phyloP scores from a whole-genome alignment of 2,797 vertebrate species.

The Synaphobranchus kaupii region DNA sequence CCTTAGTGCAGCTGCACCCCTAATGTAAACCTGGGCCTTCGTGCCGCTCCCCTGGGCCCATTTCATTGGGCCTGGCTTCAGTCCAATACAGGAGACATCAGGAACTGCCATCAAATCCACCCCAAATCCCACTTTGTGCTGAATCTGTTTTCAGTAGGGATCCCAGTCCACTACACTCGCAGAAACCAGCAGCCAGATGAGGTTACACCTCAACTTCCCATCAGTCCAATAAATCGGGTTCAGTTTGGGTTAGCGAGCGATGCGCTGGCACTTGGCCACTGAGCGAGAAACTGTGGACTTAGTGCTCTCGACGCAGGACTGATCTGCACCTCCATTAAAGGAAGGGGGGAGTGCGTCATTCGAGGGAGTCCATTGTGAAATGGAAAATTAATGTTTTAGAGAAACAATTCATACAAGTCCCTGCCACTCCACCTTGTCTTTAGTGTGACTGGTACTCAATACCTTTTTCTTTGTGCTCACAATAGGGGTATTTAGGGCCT shows the following conservation, averaged over 20 bases:
- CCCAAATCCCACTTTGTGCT: neutral
- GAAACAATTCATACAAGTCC: neutral
- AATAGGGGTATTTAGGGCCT: too few species aligned
- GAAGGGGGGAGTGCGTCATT: too few species aligned
- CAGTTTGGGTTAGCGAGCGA: slow-evolving; percentile 1
- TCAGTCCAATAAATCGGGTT: slow-evolving; percentile 1
- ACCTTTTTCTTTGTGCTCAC: neutral
- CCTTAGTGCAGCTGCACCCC: too few species aligned
- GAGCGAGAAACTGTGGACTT: neutral
- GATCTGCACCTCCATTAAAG: neutral
- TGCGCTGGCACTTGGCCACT: neutral
- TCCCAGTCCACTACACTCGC: neutral
- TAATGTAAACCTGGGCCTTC: slow-evolving; percentile 17
- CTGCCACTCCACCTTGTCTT: neutral
- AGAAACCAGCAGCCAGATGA: neutral
- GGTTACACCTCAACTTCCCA: neutral
- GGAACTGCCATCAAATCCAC: slow-evolving; percentile 5
- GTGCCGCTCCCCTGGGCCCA: neutral
- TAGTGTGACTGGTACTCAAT: neutral
- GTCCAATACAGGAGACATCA: neutral
- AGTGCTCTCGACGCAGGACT: neutral
- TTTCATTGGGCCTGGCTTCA: neutral
- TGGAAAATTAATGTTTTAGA: neutral
- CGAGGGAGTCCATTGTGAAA: neutral
- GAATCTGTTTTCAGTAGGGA: neutral